phyloP scores from a whole-genome alignment of 2,888 invertebrate species.

The Anagyrus pseudococci region DNA sequence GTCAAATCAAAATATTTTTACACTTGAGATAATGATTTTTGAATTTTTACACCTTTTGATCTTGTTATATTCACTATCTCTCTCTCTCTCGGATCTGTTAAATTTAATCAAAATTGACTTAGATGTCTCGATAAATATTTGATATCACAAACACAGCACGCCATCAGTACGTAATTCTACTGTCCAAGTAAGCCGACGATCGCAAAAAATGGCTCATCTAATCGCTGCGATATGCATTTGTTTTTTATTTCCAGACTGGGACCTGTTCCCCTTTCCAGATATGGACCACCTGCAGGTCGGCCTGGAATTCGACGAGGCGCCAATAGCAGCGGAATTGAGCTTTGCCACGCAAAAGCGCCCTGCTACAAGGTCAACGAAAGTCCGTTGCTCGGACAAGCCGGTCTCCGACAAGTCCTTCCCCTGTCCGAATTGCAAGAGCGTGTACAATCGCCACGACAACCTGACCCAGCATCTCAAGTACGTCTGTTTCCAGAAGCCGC shows the following conservation, averaged over 20 bases:
- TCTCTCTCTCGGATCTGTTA: neutral
- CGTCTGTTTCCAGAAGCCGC: conserved; percentile 59
- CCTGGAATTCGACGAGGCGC: conserved; percentile 10
- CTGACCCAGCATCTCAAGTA: conserved; percentile 54
- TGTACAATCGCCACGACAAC: conserved; percentile 52
- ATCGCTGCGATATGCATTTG: neutral
- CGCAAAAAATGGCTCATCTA: neutral
- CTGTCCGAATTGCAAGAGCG: conserved; percentile 50
- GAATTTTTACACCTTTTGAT: too few relatives aligned
- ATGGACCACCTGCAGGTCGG: conserved; percentile 11
- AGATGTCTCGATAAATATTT: too few relatives aligned
- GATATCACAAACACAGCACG: too few relatives aligned
- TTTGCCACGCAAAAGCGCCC: neutral
- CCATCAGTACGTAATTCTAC: too few relatives aligned
- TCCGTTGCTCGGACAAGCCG: neutral
- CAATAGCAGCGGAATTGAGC: neutral
- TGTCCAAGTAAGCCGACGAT: neutral
- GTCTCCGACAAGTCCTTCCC: conserved; percentile 23
- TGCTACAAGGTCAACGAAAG: neutral
- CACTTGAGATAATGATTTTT: too few relatives aligned
- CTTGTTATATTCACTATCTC: neutral
- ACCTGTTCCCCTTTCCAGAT: conserved; percentile 18
- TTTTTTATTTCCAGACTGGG: conserved; percentile 28
- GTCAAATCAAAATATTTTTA: too few relatives aligned
- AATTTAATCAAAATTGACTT: neutral